Evolutionary conservation across 2,888 invertebrate genomes (phyloP), one percentile per base, ranked within the genome.

Genomic region (Hydriomena furcata): DNA sequence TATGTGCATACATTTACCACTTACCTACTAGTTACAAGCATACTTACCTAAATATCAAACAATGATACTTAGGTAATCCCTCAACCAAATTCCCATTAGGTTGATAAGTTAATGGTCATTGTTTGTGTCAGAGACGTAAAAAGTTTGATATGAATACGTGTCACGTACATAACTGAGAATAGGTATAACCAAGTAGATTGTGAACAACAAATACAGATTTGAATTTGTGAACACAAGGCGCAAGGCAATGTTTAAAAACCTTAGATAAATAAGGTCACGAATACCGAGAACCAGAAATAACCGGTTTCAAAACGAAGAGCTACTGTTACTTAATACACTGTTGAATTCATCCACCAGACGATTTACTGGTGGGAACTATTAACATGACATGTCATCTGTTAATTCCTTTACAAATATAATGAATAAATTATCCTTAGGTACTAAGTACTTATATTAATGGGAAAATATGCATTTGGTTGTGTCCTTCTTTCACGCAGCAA

Each of bases 211-310:
- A 60, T 55, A 38, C 45, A 21, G 28, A 40, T 38, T 38, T 23
- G 27, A 48, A 50, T 44, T 49, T 46, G 23, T 37, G 12, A 45
- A 41, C 30, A 38, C 27, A 34, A 62, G 55, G 55, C 52, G 50
- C 63, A 60, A 30, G 40, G 28, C 40, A 66, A 74, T 71, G 66
- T 73, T 75, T 68, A 61, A 71, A 68, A 69, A 65, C 60, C 52
- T 53, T 60, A 64, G 60, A 70, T 74, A 76, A 50, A 75, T 76
- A 73, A 73, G 79, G 77, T 75, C 74, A 71, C 65, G 58, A 68
- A 64, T 66, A 63, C 66, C 54, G 55, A 67, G 64, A 76, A 69
- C 73, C 66, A 61, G 66, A 62, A 48, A 55, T 30, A 61, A 76
- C 79, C 68, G 67, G 79, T 80, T 80, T 49, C 34, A 38, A 58